Evolutionary conservation across 1,140 invertebrate species (phyloP).

Genomic region (Drosophila setifemur): DNA sequence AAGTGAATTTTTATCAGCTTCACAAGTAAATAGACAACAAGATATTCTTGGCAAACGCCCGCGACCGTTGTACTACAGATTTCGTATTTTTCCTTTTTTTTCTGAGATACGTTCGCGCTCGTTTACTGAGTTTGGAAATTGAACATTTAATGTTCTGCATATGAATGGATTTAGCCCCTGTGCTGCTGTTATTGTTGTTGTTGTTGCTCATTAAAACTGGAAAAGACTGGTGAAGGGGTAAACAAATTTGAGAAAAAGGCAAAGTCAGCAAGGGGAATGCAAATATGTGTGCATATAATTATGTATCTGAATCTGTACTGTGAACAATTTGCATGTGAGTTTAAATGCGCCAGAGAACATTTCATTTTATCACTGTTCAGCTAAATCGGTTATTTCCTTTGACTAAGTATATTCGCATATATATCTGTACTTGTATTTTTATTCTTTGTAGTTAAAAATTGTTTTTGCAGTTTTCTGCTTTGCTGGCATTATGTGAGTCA

Average conservation of each 20-base stretch:
- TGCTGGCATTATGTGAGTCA: slow-evolving; percentile 18
- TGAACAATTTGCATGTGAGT: slow-evolving; percentile 8
- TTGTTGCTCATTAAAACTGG: slow-evolving; percentile 58
- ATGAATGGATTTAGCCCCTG: slow-evolving; percentile 62
- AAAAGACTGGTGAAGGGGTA: slow-evolving; percentile 12
- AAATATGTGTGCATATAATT: slow-evolving; percentile 41
- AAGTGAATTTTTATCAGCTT: slow-evolving; percentile 77
- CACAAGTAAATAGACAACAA: slow-evolving; percentile 72
- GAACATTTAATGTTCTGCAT: slow-evolving; percentile 62
- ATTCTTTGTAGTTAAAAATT: too few species aligned
- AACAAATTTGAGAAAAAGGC: slow-evolving; percentile 42
- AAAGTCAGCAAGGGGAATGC: slow-evolving; percentile 18
- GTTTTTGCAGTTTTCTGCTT: slow-evolving; percentile 15
- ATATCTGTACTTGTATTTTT: background rate
- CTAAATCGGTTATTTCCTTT: background rate
- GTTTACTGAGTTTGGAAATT: slow-evolving; percentile 54
- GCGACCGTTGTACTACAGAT: slow-evolving; percentile 19
- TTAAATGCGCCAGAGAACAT: too few species aligned
- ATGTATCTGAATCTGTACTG: slow-evolving; percentile 8
- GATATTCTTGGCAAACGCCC: slow-evolving; percentile 59
- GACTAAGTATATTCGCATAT: background rate
- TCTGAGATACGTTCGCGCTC: slow-evolving; percentile 5
- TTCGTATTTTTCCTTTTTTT: slow-evolving; percentile 22
- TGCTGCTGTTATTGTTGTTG: too few species aligned
- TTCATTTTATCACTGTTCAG: slow-evolving; percentile 26